Conservation (phyloP, 1,140 invertebrate species). For the Lepidostoma basale region DNA sequence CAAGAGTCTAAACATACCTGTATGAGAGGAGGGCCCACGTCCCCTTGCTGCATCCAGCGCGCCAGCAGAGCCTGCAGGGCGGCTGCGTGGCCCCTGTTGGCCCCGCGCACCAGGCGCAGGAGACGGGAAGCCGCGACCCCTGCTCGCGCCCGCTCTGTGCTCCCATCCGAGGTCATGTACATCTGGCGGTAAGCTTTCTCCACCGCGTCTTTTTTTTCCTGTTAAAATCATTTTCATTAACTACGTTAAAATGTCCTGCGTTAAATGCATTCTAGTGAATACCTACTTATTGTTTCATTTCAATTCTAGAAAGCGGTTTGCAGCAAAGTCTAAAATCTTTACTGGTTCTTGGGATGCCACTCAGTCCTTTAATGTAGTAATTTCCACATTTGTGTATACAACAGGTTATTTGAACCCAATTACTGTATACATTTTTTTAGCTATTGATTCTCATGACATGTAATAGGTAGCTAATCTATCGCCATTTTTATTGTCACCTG, state of each 20-base stretch:
- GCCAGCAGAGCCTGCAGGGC: slow-evolving; percentile 74
- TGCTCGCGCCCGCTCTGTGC: slow-evolving; percentile 53
- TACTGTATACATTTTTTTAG: too few species aligned
- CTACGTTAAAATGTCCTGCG: too few species aligned
- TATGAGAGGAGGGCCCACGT: slow-evolving; percentile 62
- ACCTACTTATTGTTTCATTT: not conserved
- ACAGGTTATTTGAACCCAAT: too few species aligned
- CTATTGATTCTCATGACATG: too few species aligned
- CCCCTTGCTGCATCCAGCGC: slow-evolving; percentile 68
- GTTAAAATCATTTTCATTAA: too few species aligned
- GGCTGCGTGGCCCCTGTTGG: slow-evolving; percentile 58
- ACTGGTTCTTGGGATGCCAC: too few species aligned
- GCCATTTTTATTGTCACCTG: too few species aligned
- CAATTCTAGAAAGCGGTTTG: too few species aligned
- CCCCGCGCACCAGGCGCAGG: slow-evolving; percentile 63
- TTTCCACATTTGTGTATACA: too few species aligned
- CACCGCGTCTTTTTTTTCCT: slow-evolving; percentile 65
- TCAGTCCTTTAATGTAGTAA: too few species aligned
- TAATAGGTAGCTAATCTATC: too few species aligned
- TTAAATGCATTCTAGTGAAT: not conserved
- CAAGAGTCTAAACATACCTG: slow-evolving; percentile 50
- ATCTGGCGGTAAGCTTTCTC: slow-evolving; percentile 63
- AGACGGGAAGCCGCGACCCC: slow-evolving; percentile 66
- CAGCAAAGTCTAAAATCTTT: too few species aligned
- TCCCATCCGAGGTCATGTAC: slow-evolving; percentile 55